Base-by-base conservation (phyloP, 2,113 vertebrate species). In the Hippopotamus amphibius region DNA sequence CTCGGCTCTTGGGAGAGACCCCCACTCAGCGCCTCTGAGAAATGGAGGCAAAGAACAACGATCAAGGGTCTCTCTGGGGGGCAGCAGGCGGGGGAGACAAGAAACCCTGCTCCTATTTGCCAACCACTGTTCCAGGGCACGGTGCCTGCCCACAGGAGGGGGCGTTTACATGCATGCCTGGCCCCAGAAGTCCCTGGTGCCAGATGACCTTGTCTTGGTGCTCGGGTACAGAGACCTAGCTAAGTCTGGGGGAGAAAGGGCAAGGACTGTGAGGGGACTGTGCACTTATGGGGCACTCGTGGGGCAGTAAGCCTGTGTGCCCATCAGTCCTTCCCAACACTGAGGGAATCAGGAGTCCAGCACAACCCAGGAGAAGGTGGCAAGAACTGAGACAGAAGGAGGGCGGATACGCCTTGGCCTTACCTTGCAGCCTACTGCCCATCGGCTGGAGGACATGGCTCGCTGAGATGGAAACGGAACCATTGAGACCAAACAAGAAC, bases 401-500 rank as follows among this genome's bases (percentile, higher is more conserved):
- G 93, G 98, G 99, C 98, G 99, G 97, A 98, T 98, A 99, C 87
- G 6, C 98, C 57, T 98, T 97, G 97, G 96, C 99, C 99, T 99
- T 99, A 99, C 99, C 99, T 99, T 91, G 99, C 99, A 99, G 99
- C 99, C 99, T 99, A 99, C 98, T 99, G 99, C 99, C 99, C 99
- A 98, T 99, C 99, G 98, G 99, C 99, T 99, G 99, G 98, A 99
- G 99, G 99, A 99, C 99, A 99, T 98, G 99, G 99, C 98, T 99
- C 99, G 98, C 99, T 99, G 99, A 99, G 99, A 99, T 98, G 98
- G 99, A 99, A 99, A 99, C 98, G 99, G 98, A 99, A 99, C 99
- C 99, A 98, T 98, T 98, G 98, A 98, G 98, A 98, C 98, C 98
- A 98, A 98, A 98, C 94, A 98, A 97, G 97, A 98, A 98, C 95